These are phyloP conservation scores for Danio jaintianensis DNA, from an alignment of 2,797 vertebrate species.

Conservation along the genomic window DNA sequence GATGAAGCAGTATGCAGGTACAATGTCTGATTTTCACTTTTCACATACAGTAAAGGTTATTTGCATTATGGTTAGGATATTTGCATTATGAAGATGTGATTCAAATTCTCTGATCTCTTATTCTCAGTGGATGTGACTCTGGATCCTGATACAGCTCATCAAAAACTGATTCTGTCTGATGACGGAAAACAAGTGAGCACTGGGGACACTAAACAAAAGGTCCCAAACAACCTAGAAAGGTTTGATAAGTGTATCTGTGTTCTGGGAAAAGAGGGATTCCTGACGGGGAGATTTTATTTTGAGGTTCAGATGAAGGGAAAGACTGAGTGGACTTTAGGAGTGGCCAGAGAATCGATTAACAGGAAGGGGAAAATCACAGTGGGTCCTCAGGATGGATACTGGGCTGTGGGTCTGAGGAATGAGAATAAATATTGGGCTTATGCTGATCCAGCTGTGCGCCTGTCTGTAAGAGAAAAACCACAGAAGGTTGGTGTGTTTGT, in stretches of 20 bases:
- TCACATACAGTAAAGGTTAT: too few species aligned
- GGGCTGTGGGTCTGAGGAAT: not conserved
- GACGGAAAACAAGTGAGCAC: not conserved
- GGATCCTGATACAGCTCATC: not conserved
- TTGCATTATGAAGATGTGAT: not conserved
- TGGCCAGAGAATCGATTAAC: not conserved
- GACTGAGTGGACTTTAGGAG: not conserved
- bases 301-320: not conserved
- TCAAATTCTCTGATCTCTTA: not conserved
- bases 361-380: not conserved
- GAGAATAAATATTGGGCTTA: not conserved
- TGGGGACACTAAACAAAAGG: not conserved
- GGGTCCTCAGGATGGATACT: not conserved
- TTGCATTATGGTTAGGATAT: not conserved
- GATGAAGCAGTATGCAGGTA: too few species aligned
- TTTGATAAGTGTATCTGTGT: not conserved
- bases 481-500: constrained; percentile 19
- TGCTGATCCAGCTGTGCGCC: not conserved
- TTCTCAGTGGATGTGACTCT: not conserved
- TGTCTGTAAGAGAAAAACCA: not conserved
- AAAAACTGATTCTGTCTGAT: not conserved
- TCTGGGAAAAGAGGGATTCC: not conserved
- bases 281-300: not conserved
- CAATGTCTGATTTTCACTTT: too few species aligned
- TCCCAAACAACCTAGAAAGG: not conserved